phyloP scores from a whole-genome alignment of 2,797 vertebrate species.

The Brachyrhaphis roseni region DNA sequence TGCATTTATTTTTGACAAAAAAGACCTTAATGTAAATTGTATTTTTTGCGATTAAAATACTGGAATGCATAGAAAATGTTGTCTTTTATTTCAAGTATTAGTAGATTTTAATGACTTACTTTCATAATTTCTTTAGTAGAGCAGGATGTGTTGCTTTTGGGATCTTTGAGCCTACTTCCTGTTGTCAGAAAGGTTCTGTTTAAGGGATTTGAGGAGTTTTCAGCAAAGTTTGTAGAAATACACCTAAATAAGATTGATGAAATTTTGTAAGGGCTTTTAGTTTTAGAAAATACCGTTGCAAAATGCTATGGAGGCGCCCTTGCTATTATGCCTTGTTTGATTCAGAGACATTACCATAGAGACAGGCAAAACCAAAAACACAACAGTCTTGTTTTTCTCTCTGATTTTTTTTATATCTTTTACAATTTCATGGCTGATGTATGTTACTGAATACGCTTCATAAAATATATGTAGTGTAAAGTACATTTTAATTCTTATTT shows the following conservation, averaged over 20 bases:
- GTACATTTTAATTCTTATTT: slow-evolving; percentile 82
- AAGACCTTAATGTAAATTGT: background rate
- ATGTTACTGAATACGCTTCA: slow-evolving; percentile 70
- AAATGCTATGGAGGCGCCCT: background rate
- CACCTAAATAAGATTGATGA: background rate
- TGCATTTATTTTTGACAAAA: slow-evolving; percentile 12
- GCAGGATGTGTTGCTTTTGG: background rate
- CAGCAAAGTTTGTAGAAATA: background rate
- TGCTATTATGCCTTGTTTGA: background rate
- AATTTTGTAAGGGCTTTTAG: background rate
- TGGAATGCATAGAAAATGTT: background rate
- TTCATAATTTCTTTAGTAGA: background rate
- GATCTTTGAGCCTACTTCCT: background rate
- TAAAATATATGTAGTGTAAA: slow-evolving; percentile 78
- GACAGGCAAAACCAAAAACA: no score
- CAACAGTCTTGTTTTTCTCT: no score
- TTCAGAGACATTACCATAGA: background rate
- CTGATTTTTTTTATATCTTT: slow-evolving; percentile 74
- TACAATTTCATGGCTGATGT: slow-evolving; percentile 68
- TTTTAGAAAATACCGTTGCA: background rate
- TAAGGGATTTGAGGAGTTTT: background rate
- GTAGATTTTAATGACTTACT: background rate
- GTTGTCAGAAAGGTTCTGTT: background rate
- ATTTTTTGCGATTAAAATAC: slow-evolving; percentile 19
- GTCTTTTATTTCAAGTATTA: background rate